Evolutionary conservation across 2,888 invertebrate genomes (phyloP), one percentile per base, ranked within the genome.

Genomic region (Cancer borealis): DNA sequence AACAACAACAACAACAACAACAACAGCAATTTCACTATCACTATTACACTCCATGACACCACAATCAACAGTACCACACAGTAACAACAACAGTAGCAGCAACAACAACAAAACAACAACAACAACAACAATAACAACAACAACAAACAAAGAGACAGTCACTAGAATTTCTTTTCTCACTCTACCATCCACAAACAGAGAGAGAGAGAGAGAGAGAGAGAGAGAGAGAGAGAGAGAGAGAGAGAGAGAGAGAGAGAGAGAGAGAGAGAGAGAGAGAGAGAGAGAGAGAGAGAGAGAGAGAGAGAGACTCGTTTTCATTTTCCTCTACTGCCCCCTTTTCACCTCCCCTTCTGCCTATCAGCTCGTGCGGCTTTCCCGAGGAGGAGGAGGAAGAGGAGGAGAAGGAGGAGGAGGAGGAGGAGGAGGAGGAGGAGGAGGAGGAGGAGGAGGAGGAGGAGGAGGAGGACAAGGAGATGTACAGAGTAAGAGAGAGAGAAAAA

Each of bases 141-240:
- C 30, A 79, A 10, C 30, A 30, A 79, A 79, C 26, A 79, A 79
- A 6, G 30, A 10, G 30, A 30, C 79, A 30, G 30, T 79, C 30
- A 79, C 79, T 30, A 79, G 30, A 12, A 0, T 79, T 79, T 30
- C 12, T 79, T 30, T 79, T 79, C 14, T 30, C 79, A 26, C 21
- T 79, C 79, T 8, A 30, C 79, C 79, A 26, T 79, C 79, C 79
- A 30, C 3, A 30, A 8, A 30, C 2, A 79, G 79, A 79, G 79
- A 79, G 79, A 79, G 79, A 79, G 79, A 79, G 79, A 79, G 79
- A 79, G 79, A 79, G 79, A 79, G 79, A 79, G 79, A 79, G 79
- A 79, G 79, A 79, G 79, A 79, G 79, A 79, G 79, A 79, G 79
- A 79, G 79, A 79, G 79, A 79, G 79, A 79, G 30, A 30, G 79